Base-by-base conservation (phyloP, 2,113 vertebrate genomes). In the Vireo altiloquus region DNA sequence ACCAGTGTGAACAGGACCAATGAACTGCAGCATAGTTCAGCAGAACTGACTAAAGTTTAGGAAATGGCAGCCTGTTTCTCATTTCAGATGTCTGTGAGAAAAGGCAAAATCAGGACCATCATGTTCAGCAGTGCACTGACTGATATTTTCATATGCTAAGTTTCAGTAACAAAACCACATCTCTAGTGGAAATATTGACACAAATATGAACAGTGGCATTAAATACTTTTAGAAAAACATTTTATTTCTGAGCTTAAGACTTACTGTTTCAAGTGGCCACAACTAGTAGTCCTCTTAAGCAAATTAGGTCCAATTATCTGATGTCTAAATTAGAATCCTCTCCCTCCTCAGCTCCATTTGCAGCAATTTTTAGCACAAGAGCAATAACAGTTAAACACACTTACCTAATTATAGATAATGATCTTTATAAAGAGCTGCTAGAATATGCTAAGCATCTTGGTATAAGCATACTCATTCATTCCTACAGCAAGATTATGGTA, bases 331-430 rank as follows among this genome's bases (percentile, higher is more conserved):
- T 96, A 94, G 79, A 95, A 93, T 94, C 86, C 52, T 94, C 56
- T 89, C 93, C 80, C 60, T 92, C 57, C 86, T 92, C 77, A 76
- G 83, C 69, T 92, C 85, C 95, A 94, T 92, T 96, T 96, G 86
- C 93, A 92, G 88, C 72, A 97, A 96, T 96, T 97, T 96, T 97
- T 96, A 97, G 88, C 94, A 95, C 86, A 94, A 95, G 90, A 96
- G 96, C 85, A 93, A 94, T 91, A 96, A 84, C 82, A 82, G 88
- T 96, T 92, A 87, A 21, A 22, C 94, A 96, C 90, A 95, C 86
- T 96, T 94, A 94, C 68, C 70, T 94, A 96, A 96, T 96, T 94
- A 92, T n/a, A 94, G 82, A 96, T 95, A 96, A 94, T 92, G 56
- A 95, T 95, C 96, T 97, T 85, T 96, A 81, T 92, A 90, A 83